A percentile compares a stretch with the other conserved stretches of the same genome.
Conservation (phyloP, 2,113 vertebrate species). For the Tragelaphus scriptus region DNA sequence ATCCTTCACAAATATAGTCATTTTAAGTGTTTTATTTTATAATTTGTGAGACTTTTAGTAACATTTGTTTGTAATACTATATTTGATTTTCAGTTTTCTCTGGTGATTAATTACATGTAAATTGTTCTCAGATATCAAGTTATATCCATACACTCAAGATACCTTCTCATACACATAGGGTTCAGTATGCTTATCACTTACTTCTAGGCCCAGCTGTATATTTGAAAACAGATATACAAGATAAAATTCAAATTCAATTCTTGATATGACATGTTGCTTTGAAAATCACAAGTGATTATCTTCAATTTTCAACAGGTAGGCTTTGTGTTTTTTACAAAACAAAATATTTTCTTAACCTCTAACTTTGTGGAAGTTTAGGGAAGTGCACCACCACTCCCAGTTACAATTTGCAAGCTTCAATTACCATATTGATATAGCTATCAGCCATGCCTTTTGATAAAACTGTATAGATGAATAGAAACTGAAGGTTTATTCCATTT, state of each 20-base stretch:
- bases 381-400: background rate
- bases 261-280: background rate
- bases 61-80: background rate
- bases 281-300: background rate
- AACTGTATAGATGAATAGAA: constrained; percentile 77
- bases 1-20: background rate
- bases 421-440: constrained; percentile 74
- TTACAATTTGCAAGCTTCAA: constrained; percentile 48
- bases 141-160: background rate
- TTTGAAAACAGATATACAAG: background rate
- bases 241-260: background rate
- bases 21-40: background rate
- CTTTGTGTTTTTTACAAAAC: background rate
- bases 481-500: constrained; percentile 81
- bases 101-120: background rate
- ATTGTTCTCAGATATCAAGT: background rate
- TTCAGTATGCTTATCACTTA: background rate
- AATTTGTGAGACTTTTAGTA: background rate
- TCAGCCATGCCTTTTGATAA: constrained; percentile 77
- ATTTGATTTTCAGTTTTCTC: background rate
- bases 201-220: background rate
- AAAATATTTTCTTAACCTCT: background rate
- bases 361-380: background rate
- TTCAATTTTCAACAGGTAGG: background rate
- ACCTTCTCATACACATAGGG: background rate